Evolutionary conservation across 2,113 vertebrate species (phyloP), one percentile per base, ranked within the genome.

Genomic region (Agelaius phoeniceus): DNA sequence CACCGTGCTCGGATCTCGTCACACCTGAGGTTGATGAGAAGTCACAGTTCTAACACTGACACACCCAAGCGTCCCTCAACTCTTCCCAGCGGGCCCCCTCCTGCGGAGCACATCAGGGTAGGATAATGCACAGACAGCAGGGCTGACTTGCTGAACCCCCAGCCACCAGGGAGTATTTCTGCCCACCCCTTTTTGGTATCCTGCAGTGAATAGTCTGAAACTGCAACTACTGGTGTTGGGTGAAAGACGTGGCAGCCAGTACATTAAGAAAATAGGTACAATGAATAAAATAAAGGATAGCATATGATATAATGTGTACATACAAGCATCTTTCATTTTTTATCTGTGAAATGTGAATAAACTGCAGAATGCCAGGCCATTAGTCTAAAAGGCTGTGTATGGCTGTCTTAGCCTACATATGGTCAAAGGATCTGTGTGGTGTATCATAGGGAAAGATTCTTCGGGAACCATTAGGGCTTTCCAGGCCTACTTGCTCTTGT

Each of bases 221-320:
- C 63, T 82, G 93, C 63, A 94, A 10, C 76, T 92, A 92, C 85
- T 92, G 81, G 73, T 71, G 84, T 44, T 72, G 83, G 48, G 74
- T 92, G 94, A 85, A 84, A 96, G 76, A 79, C 9, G 21, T 97
- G 97, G 89, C 90, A 97, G 95, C 93, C 95, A 91, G 84, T 97
- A 97, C 67, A 94, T 97, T 96, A 97, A 96, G 95, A 97, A 98
- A 98, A 98, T 88, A 98, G 94, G 95, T 96, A 97, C 94, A 88
- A 97, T 95, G 95, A 97, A 94, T 98, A 98, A 97, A 98, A 97
- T 97, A 98, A 97, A 98, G 92, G 62, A 88, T 97, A 97, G 95
- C 95, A 98, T 97, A 97, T 91, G 96, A 97, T 98, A 98, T 96
- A 98, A 79, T 27, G 79, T 96, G 98, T 97, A 98, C 97, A 98